These are phyloP conservation scores for Phyllopteryx taeniolatus DNA, from an alignment of 2,113 vertebrate genomes.

Conservation along the genomic window DNA sequence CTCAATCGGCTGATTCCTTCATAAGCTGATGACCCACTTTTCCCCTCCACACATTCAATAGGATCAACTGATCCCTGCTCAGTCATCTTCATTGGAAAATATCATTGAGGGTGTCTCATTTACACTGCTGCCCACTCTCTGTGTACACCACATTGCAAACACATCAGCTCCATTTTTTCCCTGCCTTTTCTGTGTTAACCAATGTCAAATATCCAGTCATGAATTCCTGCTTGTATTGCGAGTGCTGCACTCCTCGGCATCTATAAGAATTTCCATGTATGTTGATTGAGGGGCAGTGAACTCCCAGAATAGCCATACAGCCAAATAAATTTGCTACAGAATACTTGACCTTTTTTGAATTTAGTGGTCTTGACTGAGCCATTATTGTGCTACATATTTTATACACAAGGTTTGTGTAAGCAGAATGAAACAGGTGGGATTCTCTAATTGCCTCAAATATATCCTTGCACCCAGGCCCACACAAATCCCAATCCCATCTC, in stretches of 20 bases:
- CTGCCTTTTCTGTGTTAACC: not conserved
- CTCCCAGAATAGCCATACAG: not conserved
- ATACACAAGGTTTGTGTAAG: not conserved
- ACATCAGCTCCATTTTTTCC: not conserved
- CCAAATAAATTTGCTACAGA: not conserved
- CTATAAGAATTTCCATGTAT: not conserved
- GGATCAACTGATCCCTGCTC: not conserved
- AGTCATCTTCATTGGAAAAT: not conserved
- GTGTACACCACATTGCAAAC: not conserved
- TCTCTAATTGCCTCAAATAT: slow-evolving; percentile 51
- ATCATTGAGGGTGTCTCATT: not conserved
- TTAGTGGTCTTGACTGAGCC: not conserved
- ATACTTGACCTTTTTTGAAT: not conserved
- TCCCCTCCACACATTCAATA: not conserved
- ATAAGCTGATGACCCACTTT: not conserved
- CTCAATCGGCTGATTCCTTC: not conserved
- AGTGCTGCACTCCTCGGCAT: not conserved
- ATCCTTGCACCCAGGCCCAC: slow-evolving; percentile 14
- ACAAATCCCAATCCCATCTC: not conserved
- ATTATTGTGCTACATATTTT: slow-evolving; percentile 3
- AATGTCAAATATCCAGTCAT: not conserved
- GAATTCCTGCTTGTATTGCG: not conserved
- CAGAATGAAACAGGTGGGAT: slow-evolving; percentile 46
- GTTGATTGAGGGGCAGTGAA: not conserved
- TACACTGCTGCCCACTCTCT: not conserved